Evolutionary conservation across 1,140 invertebrate species (phyloP), one percentile per base, ranked within the genome.

Genomic region (Asbolus verrucosus): DNA sequence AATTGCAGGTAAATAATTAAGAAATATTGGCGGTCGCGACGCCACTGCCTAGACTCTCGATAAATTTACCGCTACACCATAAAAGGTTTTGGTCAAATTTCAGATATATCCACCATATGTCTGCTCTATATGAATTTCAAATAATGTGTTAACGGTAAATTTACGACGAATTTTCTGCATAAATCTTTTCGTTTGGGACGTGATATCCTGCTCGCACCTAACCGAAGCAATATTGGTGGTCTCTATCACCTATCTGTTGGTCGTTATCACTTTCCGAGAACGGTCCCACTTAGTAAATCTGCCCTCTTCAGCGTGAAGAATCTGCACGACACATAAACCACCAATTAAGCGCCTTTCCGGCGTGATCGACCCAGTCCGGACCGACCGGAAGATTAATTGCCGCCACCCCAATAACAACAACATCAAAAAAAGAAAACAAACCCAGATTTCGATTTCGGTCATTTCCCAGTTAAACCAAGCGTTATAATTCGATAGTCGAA

Each of bases 1-100:
- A n/a, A n/a, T n/a, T n/a, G n/a, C n/a, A n/a, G n/a, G n/a, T n/a
- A n/a, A n/a, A n/a, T n/a, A n/a, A n/a, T n/a, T n/a, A n/a, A n/a
- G n/a, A n/a, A n/a, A n/a, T n/a, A n/a, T n/a, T n/a, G n/a, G n/a
- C n/a, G n/a, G n/a, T n/a, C n/a, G 24, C 24, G 24, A 4, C 43
- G 46, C 46, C 46, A 54, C 46, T 30, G 46, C 18, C 18, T 46
- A 46, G 15, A n/a, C 9, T 54, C 21, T 11, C 21, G 30, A 54
- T 54, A 54, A 54, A 54, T 54, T 27, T 54, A 54, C 46, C 46
- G 46, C 46, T 54, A 54, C 21, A 19, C 21, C 46, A 54, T 54
- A 54, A 54, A 54, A 54, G 46, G 30, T 54, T 54, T 54, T 54
- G 46, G 46, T 30, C 46, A 54, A 54, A 54, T 54, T 27, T 54